Conservation (phyloP, 2,797 vertebrate species). For the Neostethus bicornis region DNA sequence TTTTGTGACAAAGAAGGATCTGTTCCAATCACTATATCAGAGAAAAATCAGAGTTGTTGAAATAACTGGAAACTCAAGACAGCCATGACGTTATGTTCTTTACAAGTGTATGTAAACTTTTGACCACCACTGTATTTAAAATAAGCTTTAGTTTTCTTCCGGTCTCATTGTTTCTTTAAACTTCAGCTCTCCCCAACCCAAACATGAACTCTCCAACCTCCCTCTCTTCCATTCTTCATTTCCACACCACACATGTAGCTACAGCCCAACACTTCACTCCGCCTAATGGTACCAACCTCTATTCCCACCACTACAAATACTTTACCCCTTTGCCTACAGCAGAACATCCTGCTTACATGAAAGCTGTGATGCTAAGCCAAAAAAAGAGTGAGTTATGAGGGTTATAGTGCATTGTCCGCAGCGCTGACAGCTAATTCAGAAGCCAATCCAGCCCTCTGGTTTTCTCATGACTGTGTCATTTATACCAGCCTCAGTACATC, state of each 20-base stretch:
- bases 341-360: conserved; percentile 49
- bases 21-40: too few species aligned
- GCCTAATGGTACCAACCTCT: conserved; percentile 1
- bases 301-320: conserved; percentile 16
- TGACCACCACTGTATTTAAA: too few species aligned
- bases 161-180: conserved; percentile 30
- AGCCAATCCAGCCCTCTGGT: conserved; percentile 22
- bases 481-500: conserved; percentile 54
- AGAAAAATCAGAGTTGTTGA: too few species aligned
- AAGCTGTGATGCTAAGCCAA: conserved; percentile 61
- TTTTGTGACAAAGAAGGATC: too few species aligned
- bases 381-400: conserved; percentile 49
- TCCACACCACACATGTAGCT: conserved; percentile 14
- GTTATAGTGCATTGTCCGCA: conserved; percentile 40
- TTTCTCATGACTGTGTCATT: conserved; percentile 55
- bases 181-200: conserved; percentile 32
- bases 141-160: conserved; percentile 22
- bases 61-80: too few species aligned
- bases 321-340: conserved; percentile 22
- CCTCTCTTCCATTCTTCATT: conserved; percentile 12
- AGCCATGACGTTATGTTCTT: too few species aligned
- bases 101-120: too few species aligned
- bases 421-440: conserved; percentile 59
- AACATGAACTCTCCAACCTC: conserved; percentile 27
- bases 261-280: not conserved